Evolutionary conservation across 1,140 invertebrate genomes (phyloP).

Genomic region (Euura saliciscinereae): DNA sequence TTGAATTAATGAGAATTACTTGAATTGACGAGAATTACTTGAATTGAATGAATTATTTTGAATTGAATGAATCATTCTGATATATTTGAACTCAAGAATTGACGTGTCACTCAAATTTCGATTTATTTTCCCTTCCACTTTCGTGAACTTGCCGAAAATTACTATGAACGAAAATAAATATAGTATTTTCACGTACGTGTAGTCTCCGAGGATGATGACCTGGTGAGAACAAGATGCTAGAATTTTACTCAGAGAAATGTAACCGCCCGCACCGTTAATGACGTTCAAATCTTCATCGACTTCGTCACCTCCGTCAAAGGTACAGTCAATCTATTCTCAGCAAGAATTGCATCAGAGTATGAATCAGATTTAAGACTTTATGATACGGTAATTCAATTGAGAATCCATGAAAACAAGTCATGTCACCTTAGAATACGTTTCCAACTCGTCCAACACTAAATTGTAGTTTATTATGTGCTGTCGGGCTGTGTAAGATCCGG

Average conservation of each 20-base stretch:
- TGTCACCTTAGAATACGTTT: conserved; percentile 73
- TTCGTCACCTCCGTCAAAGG: conserved; percentile 98
- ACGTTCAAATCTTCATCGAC: conserved; percentile 83
- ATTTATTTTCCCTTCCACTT: too few relatives aligned
- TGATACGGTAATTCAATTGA: too few relatives aligned
- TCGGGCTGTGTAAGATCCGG: conserved; percentile 91
- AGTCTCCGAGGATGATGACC: conserved; percentile 90
- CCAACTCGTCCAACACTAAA: conserved; percentile 81
- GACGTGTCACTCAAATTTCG: too few relatives aligned
- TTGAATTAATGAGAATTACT: too few relatives aligned
- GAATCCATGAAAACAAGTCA: not conserved
- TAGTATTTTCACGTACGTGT: conserved; percentile 64
- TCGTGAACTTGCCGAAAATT: too few relatives aligned
- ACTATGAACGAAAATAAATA: too few relatives aligned
- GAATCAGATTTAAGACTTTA: too few relatives aligned
- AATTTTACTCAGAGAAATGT: conserved; percentile 95
- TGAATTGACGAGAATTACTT: too few relatives aligned
- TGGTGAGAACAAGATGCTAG: conserved; percentile 85
- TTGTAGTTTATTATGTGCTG: conserved; percentile 80
- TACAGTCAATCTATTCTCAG: conserved; percentile 74
- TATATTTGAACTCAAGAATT: too few relatives aligned
- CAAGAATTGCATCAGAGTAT: too few relatives aligned
- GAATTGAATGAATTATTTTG: too few relatives aligned
- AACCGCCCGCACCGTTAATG: conserved; percentile 98
- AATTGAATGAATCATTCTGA: too few relatives aligned